These are phyloP conservation scores for Rhagonycha fulva DNA, from an alignment of 2,888 invertebrate species.

Conservation along the genomic window DNA sequence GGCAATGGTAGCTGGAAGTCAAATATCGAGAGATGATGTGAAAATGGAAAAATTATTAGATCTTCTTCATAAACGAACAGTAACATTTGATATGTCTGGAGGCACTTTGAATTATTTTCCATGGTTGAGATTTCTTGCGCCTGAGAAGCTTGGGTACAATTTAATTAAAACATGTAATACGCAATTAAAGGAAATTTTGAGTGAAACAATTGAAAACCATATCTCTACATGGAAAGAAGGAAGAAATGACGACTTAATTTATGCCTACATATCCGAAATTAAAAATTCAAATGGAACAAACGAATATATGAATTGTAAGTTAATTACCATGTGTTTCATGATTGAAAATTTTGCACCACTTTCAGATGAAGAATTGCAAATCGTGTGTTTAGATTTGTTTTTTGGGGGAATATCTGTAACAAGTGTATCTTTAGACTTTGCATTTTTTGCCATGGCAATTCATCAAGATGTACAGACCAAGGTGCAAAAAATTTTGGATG, in stretches of 20 bases:
- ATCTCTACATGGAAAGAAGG: constrained; percentile 55
- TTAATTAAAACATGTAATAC: constrained; percentile 61
- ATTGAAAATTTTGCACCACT: constrained; percentile 37
- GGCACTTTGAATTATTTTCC: constrained; percentile 60
- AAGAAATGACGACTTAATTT: constrained; percentile 63
- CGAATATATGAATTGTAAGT: constrained; percentile 55
- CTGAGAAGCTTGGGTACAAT: constrained; percentile 65
- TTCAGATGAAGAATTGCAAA: constrained; percentile 65
- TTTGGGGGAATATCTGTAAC: constrained; percentile 70
- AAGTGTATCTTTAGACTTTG: constrained; percentile 64
- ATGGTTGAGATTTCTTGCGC: constrained; percentile 66
- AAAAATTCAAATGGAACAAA: constrained; percentile 44
- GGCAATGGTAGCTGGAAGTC: constrained; percentile 59
- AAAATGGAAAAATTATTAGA: constrained; percentile 55
- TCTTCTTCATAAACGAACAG: constrained; percentile 57
- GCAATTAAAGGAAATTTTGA: constrained; percentile 60
- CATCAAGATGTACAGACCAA: constrained; percentile 63
- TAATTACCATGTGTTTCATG: not conserved
- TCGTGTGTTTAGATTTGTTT: constrained; percentile 70
- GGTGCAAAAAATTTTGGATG: constrained; percentile 61
- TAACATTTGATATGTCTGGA: constrained; percentile 56
- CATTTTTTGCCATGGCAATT: constrained; percentile 63
- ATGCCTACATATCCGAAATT: constrained; percentile 67
- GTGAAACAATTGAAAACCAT: constrained; percentile 63
- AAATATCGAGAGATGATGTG: constrained; percentile 55